phyloP scores from a whole-genome alignment of 1,140 invertebrate genomes.

The Dufourea novaeangliae region DNA sequence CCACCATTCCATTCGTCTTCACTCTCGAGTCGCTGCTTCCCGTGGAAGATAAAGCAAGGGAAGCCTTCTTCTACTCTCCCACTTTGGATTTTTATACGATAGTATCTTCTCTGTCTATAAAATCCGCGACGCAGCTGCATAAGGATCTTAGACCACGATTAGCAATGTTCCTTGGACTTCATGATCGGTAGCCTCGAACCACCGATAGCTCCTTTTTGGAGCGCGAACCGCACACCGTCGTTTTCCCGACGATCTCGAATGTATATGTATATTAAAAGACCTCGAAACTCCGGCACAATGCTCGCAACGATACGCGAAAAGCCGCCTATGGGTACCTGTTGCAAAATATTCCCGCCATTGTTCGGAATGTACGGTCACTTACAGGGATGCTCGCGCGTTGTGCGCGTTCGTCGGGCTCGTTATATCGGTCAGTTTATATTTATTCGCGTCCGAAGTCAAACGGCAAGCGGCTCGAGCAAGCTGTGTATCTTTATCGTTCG shows the following conservation, averaged over 20 bases:
- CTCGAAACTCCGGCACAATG: background rate
- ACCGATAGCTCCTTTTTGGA: background rate
- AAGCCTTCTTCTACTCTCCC: background rate
- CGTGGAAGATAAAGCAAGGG: background rate
- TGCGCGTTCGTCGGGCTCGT: slow-evolving; percentile 13
- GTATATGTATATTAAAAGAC: background rate
- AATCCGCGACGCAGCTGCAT: background rate
- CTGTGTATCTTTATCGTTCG: slow-evolving; percentile 16
- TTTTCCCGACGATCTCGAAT: background rate
- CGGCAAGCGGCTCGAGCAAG: background rate
- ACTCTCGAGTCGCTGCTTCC: no score
- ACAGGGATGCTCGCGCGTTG: background rate
- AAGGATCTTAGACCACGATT: background rate
- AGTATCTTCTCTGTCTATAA: background rate
- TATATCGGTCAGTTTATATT: slow-evolving; percentile 41
- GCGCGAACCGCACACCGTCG: background rate
- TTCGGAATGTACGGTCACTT: slow-evolving; percentile 15
- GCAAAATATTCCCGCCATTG: slow-evolving; percentile 21
- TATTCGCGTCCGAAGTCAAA: slow-evolving; percentile 16
- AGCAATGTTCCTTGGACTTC: background rate
- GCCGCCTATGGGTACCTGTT: background rate
- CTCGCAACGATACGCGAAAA: background rate
- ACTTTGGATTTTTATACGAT: background rate
- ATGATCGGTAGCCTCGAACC: background rate
- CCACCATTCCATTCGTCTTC: background rate